Conservation (phyloP, 2,797 vertebrate species). For the Arrhamphus sclerolepis region DNA sequence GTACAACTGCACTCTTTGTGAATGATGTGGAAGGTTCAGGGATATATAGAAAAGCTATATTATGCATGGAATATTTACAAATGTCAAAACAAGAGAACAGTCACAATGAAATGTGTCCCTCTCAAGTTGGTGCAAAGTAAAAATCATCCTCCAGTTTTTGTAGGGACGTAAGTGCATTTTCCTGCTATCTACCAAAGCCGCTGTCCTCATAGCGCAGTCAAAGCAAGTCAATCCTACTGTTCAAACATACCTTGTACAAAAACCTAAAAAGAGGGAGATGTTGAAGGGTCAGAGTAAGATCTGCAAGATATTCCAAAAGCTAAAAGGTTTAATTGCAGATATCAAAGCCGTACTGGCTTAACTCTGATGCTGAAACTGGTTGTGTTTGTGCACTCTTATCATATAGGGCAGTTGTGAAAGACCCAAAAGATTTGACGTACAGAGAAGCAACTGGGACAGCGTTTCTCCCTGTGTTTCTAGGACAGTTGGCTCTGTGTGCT, state of each 20-base stretch:
- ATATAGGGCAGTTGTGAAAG: slow-evolving; percentile 43
- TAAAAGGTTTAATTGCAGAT: neutral
- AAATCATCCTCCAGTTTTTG: neutral
- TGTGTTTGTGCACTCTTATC: slow-evolving; percentile 27
- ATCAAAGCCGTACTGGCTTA: slow-evolving; percentile 5
- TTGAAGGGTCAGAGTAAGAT: neutral
- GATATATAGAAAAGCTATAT: neutral
- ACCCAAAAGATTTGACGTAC: slow-evolving; percentile 44
- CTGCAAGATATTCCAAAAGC: neutral
- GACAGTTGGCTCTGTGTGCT: slow-evolving; percentile 35
- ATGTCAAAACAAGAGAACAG: neutral
- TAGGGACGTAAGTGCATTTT: neutral
- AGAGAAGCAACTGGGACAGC: slow-evolving; percentile 59
- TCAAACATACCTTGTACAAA: neutral
- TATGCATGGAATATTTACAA: no score
- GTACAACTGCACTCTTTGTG: no score
- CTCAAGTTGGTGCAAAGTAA: slow-evolving; percentile 2
- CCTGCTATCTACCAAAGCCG: slow-evolving; percentile 10
- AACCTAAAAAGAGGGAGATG: neutral
- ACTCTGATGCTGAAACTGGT: slow-evolving; percentile 1
- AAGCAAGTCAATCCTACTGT: slow-evolving; percentile 16
- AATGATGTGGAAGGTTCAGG: no score
- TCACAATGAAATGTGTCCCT: neutral
- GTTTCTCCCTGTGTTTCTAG: slow-evolving; percentile 54
- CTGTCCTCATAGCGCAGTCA: neutral